These are phyloP conservation scores for Chloroceryle inda DNA, from an alignment of 2,797 vertebrate species.

Conservation along the genomic window DNA sequence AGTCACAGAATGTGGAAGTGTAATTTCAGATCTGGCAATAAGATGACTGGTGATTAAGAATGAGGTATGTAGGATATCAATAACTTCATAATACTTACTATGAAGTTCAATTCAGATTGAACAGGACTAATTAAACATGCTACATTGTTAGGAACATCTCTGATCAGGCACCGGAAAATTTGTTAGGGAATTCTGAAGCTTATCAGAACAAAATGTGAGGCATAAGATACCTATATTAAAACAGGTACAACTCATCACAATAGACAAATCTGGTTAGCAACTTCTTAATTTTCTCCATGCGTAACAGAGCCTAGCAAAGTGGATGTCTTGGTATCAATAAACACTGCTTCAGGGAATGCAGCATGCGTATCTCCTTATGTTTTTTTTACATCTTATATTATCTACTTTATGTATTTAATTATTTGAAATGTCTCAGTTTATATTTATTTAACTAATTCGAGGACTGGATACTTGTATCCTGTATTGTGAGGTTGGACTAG, in stretches of 20 bases:
- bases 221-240: background rate
- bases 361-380: background rate
- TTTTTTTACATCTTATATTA: background rate
- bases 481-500: accelerated
- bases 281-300: background rate
- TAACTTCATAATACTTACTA: background rate
- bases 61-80: background rate
- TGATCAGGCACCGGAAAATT: background rate
- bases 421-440: background rate
- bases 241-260: background rate
- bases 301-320: background rate
- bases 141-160: background rate
- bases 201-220: background rate
- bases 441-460: background rate
- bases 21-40: background rate
- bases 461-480: background rate
- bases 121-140: background rate
- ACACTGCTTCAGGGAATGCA: background rate
- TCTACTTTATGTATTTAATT: background rate
- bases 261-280: background rate
- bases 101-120: background rate
- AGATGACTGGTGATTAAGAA: background rate
- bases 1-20: background rate
- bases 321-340: background rate
- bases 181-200: background rate